Percentiles rank a stretch among this genome's conserved stretches.
These are phyloP conservation scores for Oscheius myriophilus DNA, from an alignment of 2,888 invertebrate species.

Conservation along the genomic window DNA sequence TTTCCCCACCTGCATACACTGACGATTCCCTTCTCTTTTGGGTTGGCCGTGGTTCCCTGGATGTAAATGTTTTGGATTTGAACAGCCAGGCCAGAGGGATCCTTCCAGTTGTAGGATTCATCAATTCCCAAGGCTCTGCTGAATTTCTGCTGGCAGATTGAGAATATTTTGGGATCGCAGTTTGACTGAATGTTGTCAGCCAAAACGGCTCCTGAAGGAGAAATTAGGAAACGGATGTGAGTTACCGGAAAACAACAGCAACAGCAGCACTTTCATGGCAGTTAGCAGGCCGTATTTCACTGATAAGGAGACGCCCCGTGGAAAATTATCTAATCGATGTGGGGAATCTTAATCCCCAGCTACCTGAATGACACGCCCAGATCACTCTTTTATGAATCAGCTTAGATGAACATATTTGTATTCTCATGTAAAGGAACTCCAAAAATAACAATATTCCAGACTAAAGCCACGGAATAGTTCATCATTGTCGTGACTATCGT, in stretches of 20 bases:
- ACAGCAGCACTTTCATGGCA: conserved; percentile 6
- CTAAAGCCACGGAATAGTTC: no score
- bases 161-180: conserved; percentile 38
- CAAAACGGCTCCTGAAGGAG: neutral
- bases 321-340: conserved; percentile 16
- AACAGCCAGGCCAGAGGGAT: conserved; percentile 43
- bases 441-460: no score
- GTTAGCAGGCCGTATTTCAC: neutral
- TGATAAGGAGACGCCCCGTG: conserved; percentile 20
- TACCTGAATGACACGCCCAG: neutral
- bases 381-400: neutral
- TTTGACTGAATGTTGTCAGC: conserved; percentile 17
- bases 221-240: neutral
- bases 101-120: conserved; percentile 35
- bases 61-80: conserved; percentile 51
- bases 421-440: no score
- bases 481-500: no score
- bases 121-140: conserved; percentile 38
- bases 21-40: conserved; percentile 35
- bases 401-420: no score
- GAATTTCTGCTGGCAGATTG: conserved; percentile 39
- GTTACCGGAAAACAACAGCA: conserved; percentile 6
- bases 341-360: conserved; percentile 7
- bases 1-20: conserved; percentile 45
- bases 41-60: conserved; percentile 32